phyloP scores from a whole-genome alignment of 2,797 vertebrate species.

The Micrastur ruficollis region DNA sequence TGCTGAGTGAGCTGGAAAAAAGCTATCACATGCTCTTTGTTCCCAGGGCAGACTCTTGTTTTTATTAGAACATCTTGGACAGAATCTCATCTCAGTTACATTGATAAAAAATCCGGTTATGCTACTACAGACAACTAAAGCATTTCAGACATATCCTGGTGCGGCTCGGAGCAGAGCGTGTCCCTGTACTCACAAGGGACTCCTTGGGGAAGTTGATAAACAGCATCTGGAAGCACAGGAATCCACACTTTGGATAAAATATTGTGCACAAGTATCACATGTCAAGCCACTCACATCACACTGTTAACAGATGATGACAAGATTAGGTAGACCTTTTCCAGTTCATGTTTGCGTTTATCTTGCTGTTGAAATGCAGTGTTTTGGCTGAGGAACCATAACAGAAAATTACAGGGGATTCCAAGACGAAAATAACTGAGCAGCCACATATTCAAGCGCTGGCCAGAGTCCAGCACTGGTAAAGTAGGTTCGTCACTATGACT shows the following conservation, averaged over 20 bases:
- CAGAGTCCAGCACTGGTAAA: neutral
- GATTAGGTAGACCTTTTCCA: constrained; percentile 16
- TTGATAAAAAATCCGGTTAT: constrained; percentile 44
- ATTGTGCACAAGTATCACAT: neutral
- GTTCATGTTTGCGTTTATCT: neutral
- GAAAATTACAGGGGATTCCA: neutral
- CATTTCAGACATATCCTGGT: constrained; percentile 1
- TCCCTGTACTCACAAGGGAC: neutral
- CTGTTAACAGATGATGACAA: neutral
- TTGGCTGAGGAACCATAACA: neutral
- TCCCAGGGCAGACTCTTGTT: constrained; percentile 34
- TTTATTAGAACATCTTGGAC: constrained; percentile 50
- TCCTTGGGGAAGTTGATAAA: neutral
- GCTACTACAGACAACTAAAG: neutral
- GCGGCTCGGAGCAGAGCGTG: neutral
- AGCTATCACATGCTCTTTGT: neutral
- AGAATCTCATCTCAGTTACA: neutral
- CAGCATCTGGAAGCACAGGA: constrained; percentile 8
- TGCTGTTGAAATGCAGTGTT: neutral
- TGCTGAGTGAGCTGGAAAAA: constrained; percentile 10
- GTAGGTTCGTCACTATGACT: neutral
- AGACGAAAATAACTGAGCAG: neutral
- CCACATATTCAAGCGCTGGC: neutral
- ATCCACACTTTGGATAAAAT: neutral
- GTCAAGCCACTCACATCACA: neutral